A percentile compares a stretch with the other conserved stretches of the same genome.
Conservation (phyloP, 2,797 vertebrate species). For the Chrosomus eos region DNA sequence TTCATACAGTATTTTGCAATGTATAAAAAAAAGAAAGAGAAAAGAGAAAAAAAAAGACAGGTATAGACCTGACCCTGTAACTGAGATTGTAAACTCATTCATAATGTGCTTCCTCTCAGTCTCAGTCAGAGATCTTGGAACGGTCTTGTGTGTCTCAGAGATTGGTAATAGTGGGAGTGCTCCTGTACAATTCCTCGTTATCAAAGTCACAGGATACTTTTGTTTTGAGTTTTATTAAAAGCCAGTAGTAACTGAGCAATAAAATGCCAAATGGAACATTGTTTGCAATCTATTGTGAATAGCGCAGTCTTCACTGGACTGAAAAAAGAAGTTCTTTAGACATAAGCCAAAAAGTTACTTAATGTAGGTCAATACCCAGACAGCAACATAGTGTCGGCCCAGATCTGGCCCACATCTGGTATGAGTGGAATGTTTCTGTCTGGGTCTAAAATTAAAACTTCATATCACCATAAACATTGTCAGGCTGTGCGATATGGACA, state of each 20-base stretch:
- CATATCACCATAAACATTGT: no score
- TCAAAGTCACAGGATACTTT: neutral
- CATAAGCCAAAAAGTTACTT: no score
- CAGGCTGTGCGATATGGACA: no score
- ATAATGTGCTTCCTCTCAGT: neutral
- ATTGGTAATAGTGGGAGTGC: neutral
- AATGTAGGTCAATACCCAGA: no score
- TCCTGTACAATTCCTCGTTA: neutral
- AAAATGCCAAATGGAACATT: neutral
- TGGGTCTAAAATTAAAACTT: no score
- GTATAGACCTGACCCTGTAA: slow-evolving; percentile 16
- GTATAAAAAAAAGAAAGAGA: neutral
- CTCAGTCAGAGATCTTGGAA: slow-evolving; percentile 4
- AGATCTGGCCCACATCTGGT: no score
- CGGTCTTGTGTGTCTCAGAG: neutral
- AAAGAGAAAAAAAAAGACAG: neutral
- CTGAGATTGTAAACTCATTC: slow-evolving; percentile 11
- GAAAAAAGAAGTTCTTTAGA: no score
- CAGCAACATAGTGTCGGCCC: no score
- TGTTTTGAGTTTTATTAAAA: neutral
- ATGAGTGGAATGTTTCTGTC: no score
- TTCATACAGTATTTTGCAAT: neutral
- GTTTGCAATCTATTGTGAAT: neutral
- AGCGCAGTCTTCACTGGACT: neutral
- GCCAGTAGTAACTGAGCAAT: neutral